Evolutionary conservation across 2,888 invertebrate genomes (phyloP), one percentile per base, ranked within the genome.

Genomic region (Drosophila melanosoma): DNA sequence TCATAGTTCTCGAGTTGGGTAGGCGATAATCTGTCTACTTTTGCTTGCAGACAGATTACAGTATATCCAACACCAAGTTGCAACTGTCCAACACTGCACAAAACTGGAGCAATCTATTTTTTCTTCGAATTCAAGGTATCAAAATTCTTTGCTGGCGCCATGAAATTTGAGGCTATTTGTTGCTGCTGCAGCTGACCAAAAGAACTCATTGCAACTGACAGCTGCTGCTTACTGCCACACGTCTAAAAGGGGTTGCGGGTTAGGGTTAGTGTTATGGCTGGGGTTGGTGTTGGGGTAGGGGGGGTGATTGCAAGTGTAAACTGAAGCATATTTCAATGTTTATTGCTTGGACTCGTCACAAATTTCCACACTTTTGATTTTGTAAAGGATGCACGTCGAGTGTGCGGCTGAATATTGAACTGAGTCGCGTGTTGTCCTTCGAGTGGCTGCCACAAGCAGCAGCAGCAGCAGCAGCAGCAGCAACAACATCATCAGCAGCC

Each of bases 341-440:
- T 83, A 83, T 83, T 66, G 82, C 76, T 48, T 36, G 66, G 69
- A 67, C 65, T 82, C 80, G 76, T 74, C 74, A 65, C 29, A 76
- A 82, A 76, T 85, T 85, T 87, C 85, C 87, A 87, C 89, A 85
- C 87, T 87, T 83, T 87, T 87, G 87, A 87, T 87, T 87, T 78
- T 78, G 68, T 72, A 76, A 81, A 82, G 73, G 89, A 87, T 89
- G 78, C 80, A 71, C 74, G 61, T 67, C 69, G 73, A 80, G 40
- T 56, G 56, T 57, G 29, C 32, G 56, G 56, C 56, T 38, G 56
- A 36, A 17, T 23, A 66, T 62, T 77, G 74, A 74, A 71, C 80
- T 74, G 79, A 73, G 76, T 76, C 89, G 87, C 87, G 89, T 89
- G 87, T 87, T 87, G 87, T 89, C 89, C 87, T 87, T 87, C 72